Evolutionary conservation across 2,797 vertebrate species (phyloP).

Genomic region (Acanthopagrus latus): DNA sequence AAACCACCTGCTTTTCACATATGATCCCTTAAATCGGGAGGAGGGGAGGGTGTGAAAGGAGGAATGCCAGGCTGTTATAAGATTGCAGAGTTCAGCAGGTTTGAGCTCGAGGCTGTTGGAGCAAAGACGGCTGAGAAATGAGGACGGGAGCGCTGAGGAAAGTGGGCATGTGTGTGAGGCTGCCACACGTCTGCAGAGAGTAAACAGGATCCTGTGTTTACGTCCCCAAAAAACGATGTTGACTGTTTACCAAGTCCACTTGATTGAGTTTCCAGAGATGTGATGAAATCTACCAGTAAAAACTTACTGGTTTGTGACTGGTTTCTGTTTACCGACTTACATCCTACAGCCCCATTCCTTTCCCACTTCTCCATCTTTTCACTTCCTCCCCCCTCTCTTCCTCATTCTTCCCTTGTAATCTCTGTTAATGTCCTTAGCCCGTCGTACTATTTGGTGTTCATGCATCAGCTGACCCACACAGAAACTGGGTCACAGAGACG

Average conservation of each 20-base stretch:
- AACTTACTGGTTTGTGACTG: not conserved
- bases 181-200: constrained; percentile 53
- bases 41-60: not conserved
- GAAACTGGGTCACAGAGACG: constrained; percentile 77
- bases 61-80: constrained; percentile 10
- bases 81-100: constrained; percentile 27
- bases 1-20: not conserved
- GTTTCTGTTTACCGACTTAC: not conserved
- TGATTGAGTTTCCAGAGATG: constrained; percentile 10
- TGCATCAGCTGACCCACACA: constrained; percentile 74
- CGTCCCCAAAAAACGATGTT: not conserved
- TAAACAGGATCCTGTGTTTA: constrained; percentile 60
- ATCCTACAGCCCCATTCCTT: not conserved
- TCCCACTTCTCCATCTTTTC: constrained; percentile 25
- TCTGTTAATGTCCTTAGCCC: constrained; percentile 71
- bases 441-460: constrained; percentile 59
- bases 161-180: constrained; percentile 37
- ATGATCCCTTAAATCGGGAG: constrained; percentile 12
- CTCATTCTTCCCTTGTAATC: constrained; percentile 66
- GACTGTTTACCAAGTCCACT: not conserved
- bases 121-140: constrained; percentile 3
- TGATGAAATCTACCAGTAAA: constrained; percentile 2
- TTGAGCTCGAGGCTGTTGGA: not conserved
- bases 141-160: constrained; percentile 19
- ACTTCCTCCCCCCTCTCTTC: constrained; percentile 2